Percentiles rank a stretch among this genome's conserved stretches.
These are phyloP conservation scores for Labrus mixtus DNA, from an alignment of 2,113 vertebrate genomes.

Conservation along the genomic window DNA sequence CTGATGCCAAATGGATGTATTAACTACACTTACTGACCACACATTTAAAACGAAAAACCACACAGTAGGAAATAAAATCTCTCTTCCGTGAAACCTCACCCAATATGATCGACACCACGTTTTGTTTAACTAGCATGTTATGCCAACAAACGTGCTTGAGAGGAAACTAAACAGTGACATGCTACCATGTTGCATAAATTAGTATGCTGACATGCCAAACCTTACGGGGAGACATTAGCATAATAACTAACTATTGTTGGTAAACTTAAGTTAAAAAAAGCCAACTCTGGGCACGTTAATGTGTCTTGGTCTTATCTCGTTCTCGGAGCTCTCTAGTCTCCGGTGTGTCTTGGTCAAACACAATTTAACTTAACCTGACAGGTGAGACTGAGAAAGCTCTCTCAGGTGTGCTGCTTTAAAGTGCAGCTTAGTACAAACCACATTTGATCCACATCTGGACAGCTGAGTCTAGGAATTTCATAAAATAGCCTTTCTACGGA, in stretches of 20 bases:
- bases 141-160: slow-evolving; percentile 15
- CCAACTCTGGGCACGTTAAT: neutral
- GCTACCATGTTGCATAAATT: neutral
- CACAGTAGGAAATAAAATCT: neutral
- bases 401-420: slow-evolving; percentile 2
- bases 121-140: slow-evolving; percentile 8
- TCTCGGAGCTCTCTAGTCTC: slow-evolving; percentile 5
- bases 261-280: neutral
- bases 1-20: too few species aligned
- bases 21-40: too few species aligned
- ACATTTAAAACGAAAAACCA: too few species aligned
- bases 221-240: neutral
- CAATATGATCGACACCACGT: neutral
- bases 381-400: slow-evolving; percentile 6
- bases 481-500: neutral
- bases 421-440: slow-evolving; percentile 1
- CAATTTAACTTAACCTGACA: neutral
- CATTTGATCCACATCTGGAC: neutral
- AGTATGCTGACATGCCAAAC: slow-evolving; percentile 6
- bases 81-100: neutral
- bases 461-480: neutral
- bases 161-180: slow-evolving; percentile 2
- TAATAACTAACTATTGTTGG: neutral
- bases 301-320: slow-evolving; percentile 19
- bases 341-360: neutral